phyloP scores from a whole-genome alignment of 2,797 vertebrate genomes.

The Crax fasciolata region DNA sequence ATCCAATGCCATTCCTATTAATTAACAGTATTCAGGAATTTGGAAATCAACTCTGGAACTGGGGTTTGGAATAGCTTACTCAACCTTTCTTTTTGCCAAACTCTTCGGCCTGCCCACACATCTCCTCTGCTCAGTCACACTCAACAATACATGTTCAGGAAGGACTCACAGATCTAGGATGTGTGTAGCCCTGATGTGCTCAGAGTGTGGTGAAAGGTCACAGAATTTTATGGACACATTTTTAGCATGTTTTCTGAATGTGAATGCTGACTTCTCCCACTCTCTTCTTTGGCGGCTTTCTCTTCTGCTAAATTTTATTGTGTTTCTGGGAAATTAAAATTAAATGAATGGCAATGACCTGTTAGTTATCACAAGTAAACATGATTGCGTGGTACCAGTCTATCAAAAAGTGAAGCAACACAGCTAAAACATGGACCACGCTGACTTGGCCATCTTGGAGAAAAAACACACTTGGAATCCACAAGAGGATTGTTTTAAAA shows the following conservation, averaged over 20 bases:
- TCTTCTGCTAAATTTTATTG: neutral
- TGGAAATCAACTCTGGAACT: slow-evolving; percentile 24
- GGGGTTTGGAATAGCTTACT: neutral
- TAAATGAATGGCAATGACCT: neutral
- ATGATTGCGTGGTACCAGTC: too few relatives aligned
- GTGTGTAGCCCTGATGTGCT: neutral
- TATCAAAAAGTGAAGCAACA: neutral
- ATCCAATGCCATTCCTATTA: neutral
- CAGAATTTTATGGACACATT: neutral
- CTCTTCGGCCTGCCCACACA: neutral
- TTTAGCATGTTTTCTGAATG: neutral
- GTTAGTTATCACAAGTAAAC: neutral
- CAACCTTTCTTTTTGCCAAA: slow-evolving; percentile 32
- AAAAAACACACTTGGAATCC: neutral
- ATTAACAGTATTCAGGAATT: slow-evolving; percentile 50
- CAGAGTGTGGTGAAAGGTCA: neutral
- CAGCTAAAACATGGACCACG: neutral
- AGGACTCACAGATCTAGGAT: neutral
- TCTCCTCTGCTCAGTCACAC: neutral
- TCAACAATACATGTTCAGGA: neutral
- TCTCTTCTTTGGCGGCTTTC: neutral
- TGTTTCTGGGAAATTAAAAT: neutral
- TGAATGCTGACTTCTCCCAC: neutral
- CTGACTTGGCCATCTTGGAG: neutral
- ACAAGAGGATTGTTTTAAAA: neutral